phyloP scores from a whole-genome alignment of 1,140 invertebrate genomes.

The Colletes latitarsis region DNA sequence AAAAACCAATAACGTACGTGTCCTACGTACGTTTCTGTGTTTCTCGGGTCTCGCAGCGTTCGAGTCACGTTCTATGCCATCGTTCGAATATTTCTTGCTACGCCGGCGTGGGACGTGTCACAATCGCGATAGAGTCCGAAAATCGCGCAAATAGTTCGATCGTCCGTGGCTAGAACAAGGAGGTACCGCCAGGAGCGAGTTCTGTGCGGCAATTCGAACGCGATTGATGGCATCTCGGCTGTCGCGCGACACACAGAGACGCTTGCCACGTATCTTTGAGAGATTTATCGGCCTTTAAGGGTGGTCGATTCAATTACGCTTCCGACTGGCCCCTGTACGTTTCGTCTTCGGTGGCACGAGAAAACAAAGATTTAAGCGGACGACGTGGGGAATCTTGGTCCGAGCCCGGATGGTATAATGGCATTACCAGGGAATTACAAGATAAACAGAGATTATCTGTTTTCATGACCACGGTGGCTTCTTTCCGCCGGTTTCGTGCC shows the following conservation, averaged over 20 bases:
- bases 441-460: slow-evolving; percentile 72
- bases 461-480: slow-evolving; percentile 42
- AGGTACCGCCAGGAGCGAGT: neutral
- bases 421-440: slow-evolving; percentile 69
- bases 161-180: neutral
- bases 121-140: slow-evolving; percentile 23
- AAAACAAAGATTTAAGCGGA: slow-evolving; percentile 71
- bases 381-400: slow-evolving; percentile 58
- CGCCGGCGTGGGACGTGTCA: neutral
- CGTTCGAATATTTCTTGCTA: slow-evolving; percentile 11
- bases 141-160: slow-evolving; percentile 41
- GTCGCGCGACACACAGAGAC: slow-evolving; percentile 29
- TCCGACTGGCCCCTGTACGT: slow-evolving; percentile 3
- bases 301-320: slow-evolving; percentile 63
- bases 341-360: slow-evolving; percentile 22
- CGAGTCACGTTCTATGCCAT: neutral
- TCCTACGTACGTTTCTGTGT: too few relatives aligned
- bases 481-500: slow-evolving; percentile 33
- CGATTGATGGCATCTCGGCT: slow-evolving; percentile 54
- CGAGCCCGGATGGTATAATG: slow-evolving; percentile 59
- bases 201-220: slow-evolving; percentile 16
- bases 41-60: neutral
- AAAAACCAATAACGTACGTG: too few relatives aligned
- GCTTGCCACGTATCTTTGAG: slow-evolving; percentile 3
- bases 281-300: slow-evolving; percentile 65